Evolutionary conservation across 2,888 invertebrate genomes (phyloP), one percentile per base, ranked within the genome.

Genomic region (Pomacea canaliculata): DNA sequence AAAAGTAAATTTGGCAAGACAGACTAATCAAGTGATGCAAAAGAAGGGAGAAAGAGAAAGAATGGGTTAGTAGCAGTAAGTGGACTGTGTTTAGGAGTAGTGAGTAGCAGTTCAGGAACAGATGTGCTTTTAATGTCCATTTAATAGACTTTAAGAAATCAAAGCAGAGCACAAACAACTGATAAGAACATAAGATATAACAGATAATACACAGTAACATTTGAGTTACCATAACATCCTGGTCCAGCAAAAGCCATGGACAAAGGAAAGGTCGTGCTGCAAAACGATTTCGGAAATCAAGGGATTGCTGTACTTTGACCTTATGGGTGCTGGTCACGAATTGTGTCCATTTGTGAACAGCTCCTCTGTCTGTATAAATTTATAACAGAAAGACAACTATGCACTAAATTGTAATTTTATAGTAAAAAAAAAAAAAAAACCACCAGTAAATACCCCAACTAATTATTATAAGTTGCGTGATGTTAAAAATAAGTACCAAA

Each of bases 221-320:
- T 63, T 18, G 19, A 68, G 81, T 80, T 79, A 87, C 87, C 75
- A 85, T 82, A 68, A 85, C 81, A 62, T 82, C 83, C 51, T 84
- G 85, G 16, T 79, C 70, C 46, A 80, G 75, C 10, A 85, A 73
- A 49, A 88, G 76, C 46, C 85, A 84, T 51, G 82, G 76, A 79
- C 88, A 88, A 12, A 90, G 71, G 79, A 84, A 90, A 2, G 89
- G 88, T 69, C 85, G 79, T 69, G 86, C 84, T 27, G 89, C 87
- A 84, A 90, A 90, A 74, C 86, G 81, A 77, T 88, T 88, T 56
- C 89, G 81, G 76, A 90, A 89, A 77, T 89, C 89, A 10, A 90
- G 70, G 9, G 89, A 88, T 51, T 87, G 84, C 16, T 85, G 74
- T 19, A 89, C 83, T 80, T 87, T 86, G 19, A 83, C 68, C 69